Evolutionary conservation across 2,797 vertebrate genomes (phyloP), one percentile per base, ranked within the genome.

Genomic region (Mus caroli): DNA sequence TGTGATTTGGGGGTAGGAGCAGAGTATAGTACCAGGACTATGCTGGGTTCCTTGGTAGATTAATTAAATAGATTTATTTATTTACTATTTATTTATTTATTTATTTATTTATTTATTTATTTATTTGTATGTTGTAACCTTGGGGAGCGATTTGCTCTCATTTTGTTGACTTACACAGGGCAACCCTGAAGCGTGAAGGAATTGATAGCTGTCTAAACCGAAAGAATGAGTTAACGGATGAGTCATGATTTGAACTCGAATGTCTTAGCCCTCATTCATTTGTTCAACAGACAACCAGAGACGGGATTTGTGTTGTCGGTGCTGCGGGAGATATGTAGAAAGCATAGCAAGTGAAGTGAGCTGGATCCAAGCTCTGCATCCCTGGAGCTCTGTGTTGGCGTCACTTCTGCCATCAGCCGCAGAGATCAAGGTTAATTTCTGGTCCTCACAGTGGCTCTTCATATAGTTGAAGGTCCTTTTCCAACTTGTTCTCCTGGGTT

Each of bases 391-490:
- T 2, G 56, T 90, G 6, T 34, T 75, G 37, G 13, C 7, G 17
- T 6, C 10, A n/a, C 40, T 84, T 82, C 54, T 67, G 64, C 1
- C 13, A 24, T 91, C 60, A 73, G 46, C 60, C 40, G 69, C 73
- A 94, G 64, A 60, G 34, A 85, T 34, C 7, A 37, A 69, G 19
- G 20, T 43, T 73, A 22, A 91, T 56, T 94, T 88, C 64, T 90
- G 75, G 19, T 76, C 37, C 52, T 93, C 24, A 76, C 17, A 58
- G 8, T 85, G 58, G 76, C 14, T 10, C 26, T 83, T 93, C 11
- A 34, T 26, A 40, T 62, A 20, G 14, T 75, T 69, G 71, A 88
- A 94, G 67, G 82, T 89, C 28, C n/a, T 82, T 83, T 96, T 60
- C 83, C 64, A 69, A 19, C 87, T 82, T 40, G 24, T 83, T 79